Conservation (phyloP, 1,140 invertebrate genomes). For the Magallana gigas region DNA sequence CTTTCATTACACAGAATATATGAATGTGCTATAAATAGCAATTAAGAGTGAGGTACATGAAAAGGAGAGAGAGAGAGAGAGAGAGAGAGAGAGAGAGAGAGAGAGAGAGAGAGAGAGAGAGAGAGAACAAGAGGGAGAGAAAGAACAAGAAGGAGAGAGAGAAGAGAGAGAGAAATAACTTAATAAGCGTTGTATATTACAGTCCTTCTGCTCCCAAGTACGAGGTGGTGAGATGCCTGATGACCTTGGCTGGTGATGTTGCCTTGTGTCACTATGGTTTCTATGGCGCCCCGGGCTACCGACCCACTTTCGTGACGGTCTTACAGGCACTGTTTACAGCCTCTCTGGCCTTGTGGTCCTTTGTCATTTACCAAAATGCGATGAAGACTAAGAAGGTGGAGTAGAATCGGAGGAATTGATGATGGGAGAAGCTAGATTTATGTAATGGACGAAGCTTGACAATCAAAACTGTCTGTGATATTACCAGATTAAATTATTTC, state of each 20-base stretch:
- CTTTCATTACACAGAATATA: too few species aligned
- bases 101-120: neutral
- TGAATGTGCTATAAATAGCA: too few species aligned
- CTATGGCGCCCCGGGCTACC: slow-evolving; percentile 47
- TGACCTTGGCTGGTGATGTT: slow-evolving; percentile 42
- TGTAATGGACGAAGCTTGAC: too few species aligned
- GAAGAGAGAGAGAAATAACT: neutral
- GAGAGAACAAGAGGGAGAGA: too few species aligned
- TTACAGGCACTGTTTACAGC: slow-evolving; percentile 40
- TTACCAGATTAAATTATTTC: too few species aligned
- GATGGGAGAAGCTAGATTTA: too few species aligned
- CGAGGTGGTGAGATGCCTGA: slow-evolving; percentile 32
- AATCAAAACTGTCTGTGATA: too few species aligned
- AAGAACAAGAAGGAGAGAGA: too few species aligned
- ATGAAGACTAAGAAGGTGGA: slow-evolving; percentile 7
- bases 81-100: too few species aligned
- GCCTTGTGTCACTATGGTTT: slow-evolving; percentile 42
- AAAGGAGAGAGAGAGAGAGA: too few species aligned
- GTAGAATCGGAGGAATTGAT: neutral
- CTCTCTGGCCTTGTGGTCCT: slow-evolving; percentile 26
- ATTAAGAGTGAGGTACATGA: too few species aligned
- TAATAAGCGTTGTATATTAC: neutral
- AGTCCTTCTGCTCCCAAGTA: slow-evolving; percentile 46
- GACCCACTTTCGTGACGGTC: slow-evolving; percentile 1
- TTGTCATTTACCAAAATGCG: neutral